phyloP scores from a whole-genome alignment of 2,113 vertebrate species.

The Neodontobutis hainanensis region DNA sequence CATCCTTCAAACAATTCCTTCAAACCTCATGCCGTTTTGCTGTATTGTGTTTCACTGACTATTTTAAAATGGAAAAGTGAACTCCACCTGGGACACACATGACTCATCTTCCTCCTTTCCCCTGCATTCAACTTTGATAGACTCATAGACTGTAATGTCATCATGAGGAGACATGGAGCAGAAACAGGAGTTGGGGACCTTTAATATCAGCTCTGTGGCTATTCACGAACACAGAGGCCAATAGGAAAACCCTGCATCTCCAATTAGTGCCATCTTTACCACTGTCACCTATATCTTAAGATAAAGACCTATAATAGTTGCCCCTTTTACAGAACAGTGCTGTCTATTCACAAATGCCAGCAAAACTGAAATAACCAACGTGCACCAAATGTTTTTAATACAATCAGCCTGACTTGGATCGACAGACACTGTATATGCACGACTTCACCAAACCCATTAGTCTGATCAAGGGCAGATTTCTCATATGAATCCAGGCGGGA shows the following conservation, averaged over 20 bases:
- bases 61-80: constrained; percentile 20
- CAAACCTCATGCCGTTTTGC: neutral
- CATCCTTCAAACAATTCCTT: constrained; percentile 66
- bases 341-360: neutral
- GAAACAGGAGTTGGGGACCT: constrained; percentile 21
- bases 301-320: constrained; percentile 1
- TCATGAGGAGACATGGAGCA: constrained; percentile 25
- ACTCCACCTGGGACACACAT: constrained; percentile 48
- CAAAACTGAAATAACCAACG: neutral
- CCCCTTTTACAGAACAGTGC: neutral
- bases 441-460: constrained; percentile 39
- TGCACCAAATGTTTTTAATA: neutral
- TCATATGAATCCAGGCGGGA: constrained; percentile 60
- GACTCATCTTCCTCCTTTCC: constrained; percentile 47
- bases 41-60: neutral
- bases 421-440: constrained; percentile 45
- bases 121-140: constrained; percentile 11
- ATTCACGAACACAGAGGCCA: constrained; percentile 41
- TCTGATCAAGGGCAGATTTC: constrained; percentile 36
- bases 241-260: constrained; percentile 19
- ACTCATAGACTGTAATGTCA: constrained; percentile 20
- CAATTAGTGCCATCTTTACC: too few species aligned
- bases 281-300: too few species aligned
- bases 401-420: constrained; percentile 8
- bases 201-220: constrained; percentile 23